These are phyloP conservation scores for Melanostigma gelatinosum DNA, from an alignment of 2,113 vertebrate species.

Conservation along the genomic window DNA sequence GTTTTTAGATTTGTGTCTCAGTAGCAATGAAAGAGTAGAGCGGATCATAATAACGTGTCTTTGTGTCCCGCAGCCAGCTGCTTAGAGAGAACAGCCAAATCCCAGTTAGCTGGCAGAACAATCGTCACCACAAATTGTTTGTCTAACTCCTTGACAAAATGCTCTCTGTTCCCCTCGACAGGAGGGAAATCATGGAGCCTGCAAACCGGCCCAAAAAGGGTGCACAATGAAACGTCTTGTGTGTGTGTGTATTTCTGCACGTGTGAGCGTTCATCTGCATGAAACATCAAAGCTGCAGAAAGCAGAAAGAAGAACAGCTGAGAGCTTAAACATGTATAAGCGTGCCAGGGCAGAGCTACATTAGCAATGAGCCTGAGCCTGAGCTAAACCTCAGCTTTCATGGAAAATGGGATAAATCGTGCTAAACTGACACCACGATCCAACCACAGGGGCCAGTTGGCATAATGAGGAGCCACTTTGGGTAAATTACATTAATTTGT, in stretches of 20 bases:
- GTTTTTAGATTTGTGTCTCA: slow-evolving; percentile 7
- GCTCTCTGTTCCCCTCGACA: slow-evolving; percentile 47
- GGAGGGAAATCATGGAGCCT: slow-evolving; percentile 24
- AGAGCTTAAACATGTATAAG: slow-evolving; percentile 74
- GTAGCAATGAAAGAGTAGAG: slow-evolving; percentile 18
- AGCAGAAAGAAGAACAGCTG: slow-evolving; percentile 63
- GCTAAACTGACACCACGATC: slow-evolving; percentile 40
- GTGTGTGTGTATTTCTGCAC: slow-evolving; percentile 13
- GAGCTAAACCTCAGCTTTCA: slow-evolving; percentile 55
- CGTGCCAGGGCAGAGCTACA: slow-evolving; percentile 37
- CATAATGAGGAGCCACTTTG: slow-evolving; percentile 42
- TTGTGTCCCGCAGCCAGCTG: slow-evolving; percentile 65
- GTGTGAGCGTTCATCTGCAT: slow-evolving; percentile 44
- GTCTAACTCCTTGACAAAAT: slow-evolving; percentile 54
- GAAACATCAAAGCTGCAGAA: slow-evolving; percentile 71
- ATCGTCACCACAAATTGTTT: slow-evolving; percentile 62
- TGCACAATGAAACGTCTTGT: slow-evolving; percentile 47
- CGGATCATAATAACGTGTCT: slow-evolving; percentile 53
- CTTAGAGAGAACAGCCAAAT: slow-evolving; percentile 53
- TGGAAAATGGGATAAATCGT: slow-evolving; percentile 55
- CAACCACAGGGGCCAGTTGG: slow-evolving; percentile 48
- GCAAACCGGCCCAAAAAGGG: slow-evolving; percentile 21
- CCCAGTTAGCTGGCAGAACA: slow-evolving; percentile 62
- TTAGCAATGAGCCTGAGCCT: slow-evolving; percentile 44
- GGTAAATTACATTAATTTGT: slow-evolving; percentile 45